Base-by-base conservation (phyloP, 1,140 invertebrate genomes). In the Zelostemma sp. region DNA sequence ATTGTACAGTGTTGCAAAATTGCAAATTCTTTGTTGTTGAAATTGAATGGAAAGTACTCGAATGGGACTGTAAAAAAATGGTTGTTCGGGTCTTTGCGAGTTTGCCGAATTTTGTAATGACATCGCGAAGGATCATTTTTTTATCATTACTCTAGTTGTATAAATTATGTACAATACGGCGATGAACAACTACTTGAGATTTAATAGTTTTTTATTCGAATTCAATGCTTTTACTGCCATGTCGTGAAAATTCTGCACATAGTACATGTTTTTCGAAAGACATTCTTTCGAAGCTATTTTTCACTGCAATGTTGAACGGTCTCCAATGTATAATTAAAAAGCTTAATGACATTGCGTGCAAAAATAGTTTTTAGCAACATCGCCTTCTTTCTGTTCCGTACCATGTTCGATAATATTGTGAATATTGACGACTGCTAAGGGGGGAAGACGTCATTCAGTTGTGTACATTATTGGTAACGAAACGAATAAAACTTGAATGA, bases 91-190 rank as follows among this genome's bases (percentile, higher is more conserved):
- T 28, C 25, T 28, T 28, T 28, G 25, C 25, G 49, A 19, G 15
- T 28, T 21, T 51, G 15, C 12, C 48, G 48, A 50, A 19, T 51
- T 50, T 51, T 51, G 38, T 33, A 18, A 18, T 31, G 19, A 31
- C 18, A 15, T 40, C 33, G 19, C 16, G 16, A 54, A 40, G 28
- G 4, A 40, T 15, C n/a, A 17, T 31, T 40, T 40, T 54, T 54
- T 40, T 33, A 14, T 40, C 9, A 40, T 17, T 21, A 54, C 35
- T 51, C 8, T 51, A 19, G 14, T 38, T 51, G 14, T 38, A 51
- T 51, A 38, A 51, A 51, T 40, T n/a, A 21, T 50, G 48, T 50
- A 50, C 48, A 50, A 48, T 48, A 48, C 46, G 21, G 11, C 33
- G 33, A 35, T 35, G 6, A 35, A 35, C 33, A 35, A 35, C n/a